Conservation (phyloP, 2,888 invertebrate genomes). For the Pachycephus smyrnensis region DNA sequence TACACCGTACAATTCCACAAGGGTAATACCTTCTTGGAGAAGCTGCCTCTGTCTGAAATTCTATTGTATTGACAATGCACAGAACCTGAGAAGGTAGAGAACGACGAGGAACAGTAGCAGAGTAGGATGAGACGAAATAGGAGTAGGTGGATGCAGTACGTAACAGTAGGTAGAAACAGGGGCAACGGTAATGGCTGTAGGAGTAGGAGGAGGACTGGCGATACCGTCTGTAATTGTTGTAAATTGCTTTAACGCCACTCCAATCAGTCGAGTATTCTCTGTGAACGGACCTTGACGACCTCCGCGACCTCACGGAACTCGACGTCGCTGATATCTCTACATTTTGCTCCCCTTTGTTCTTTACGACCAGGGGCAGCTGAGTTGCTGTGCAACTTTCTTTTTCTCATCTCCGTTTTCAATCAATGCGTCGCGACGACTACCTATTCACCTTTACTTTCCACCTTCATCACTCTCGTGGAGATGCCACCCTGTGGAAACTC, state of each 20-base stretch:
- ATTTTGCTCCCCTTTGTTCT: conserved; percentile 31
- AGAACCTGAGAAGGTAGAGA: too few relatives aligned
- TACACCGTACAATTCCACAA: too few relatives aligned
- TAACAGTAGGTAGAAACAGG: too few relatives aligned
- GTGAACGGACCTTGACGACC: conserved; percentile 23
- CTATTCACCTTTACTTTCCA: too few relatives aligned
- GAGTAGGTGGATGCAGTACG: too few relatives aligned
- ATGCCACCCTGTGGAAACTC: not conserved
- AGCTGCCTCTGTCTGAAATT: conserved; percentile 39
- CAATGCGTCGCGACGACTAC: conserved; percentile 4
- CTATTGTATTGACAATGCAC: conserved; percentile 43
- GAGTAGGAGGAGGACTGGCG: conserved; percentile 26
- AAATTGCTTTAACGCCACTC: conserved; percentile 55
- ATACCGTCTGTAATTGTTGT: conserved; percentile 55
- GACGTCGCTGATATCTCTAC: conserved; percentile 12
- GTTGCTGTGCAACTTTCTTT: conserved; percentile 19
- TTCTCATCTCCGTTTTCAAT: conserved; percentile 26
- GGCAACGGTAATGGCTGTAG: too few relatives aligned
- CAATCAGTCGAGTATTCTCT: conserved; percentile 55
- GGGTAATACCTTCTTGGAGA: not conserved
- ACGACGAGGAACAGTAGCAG: too few relatives aligned
- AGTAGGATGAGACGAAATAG: too few relatives aligned
- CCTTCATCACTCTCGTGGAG: not conserved
- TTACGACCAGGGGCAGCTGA: conserved; percentile 15
- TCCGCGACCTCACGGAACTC: conserved; percentile 16